A percentile compares a stretch with the other conserved stretches of the same genome.
These are phyloP conservation scores for Drosophila kuntzei DNA, from an alignment of 2,888 invertebrate genomes.

Conservation along the genomic window DNA sequence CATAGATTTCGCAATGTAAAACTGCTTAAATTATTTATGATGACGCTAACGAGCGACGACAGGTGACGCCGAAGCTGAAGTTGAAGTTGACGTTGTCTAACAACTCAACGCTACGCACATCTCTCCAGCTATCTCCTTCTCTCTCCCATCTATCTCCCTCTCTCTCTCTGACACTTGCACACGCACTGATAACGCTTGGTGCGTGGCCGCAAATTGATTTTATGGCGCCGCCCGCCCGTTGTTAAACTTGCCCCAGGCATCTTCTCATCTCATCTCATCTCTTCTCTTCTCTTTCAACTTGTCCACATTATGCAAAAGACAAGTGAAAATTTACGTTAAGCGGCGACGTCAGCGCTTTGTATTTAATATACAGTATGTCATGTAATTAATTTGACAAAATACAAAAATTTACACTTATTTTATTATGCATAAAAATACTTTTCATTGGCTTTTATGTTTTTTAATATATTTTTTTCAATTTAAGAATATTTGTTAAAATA, in stretches of 20 bases:
- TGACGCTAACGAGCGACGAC: constrained; percentile 82
- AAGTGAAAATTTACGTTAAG: constrained; percentile 78
- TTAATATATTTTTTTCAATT: too few relatives aligned
- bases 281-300: constrained; percentile 40
- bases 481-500: too few relatives aligned
- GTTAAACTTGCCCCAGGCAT: constrained; percentile 52
- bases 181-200: constrained; percentile 71
- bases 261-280: constrained; percentile 24
- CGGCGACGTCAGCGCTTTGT: constrained; percentile 50
- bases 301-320: constrained; percentile 79
- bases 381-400: background rate
- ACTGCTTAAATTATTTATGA: constrained; percentile 81
- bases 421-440: background rate
- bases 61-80: constrained; percentile 68
- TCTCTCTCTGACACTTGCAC: constrained; percentile 12
- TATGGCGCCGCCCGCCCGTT: constrained; percentile 73
- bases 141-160: constrained; percentile 2
- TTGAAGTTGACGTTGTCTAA: constrained; percentile 19
- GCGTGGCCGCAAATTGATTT: constrained; percentile 79
- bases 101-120: constrained; percentile 50
- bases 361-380: constrained; percentile 28
- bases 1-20: constrained; percentile 74
- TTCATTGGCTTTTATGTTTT: background rate
- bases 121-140: constrained; percentile 4
- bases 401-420: background rate